Evolutionary conservation across 2,113 vertebrate species (phyloP).

Genomic region (Eleginops maclovinus): DNA sequence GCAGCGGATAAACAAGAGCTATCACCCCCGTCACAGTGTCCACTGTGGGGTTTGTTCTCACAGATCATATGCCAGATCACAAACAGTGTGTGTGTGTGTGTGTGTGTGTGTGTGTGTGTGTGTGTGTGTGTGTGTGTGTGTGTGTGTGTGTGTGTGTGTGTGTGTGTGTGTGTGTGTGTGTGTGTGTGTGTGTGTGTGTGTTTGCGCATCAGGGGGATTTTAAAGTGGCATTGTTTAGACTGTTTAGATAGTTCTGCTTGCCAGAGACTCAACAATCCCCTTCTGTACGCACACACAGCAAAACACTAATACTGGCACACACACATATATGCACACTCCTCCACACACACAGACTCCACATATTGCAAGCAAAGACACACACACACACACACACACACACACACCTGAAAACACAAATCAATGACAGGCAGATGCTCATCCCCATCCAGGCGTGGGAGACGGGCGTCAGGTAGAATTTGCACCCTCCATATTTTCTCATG

Average conservation of each 20-base stretch:
- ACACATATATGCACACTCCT: constrained; percentile 8
- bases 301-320: constrained; percentile 17
- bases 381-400: constrained; percentile 6
- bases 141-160: constrained; percentile 8
- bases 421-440: constrained; percentile 41
- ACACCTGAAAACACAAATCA: background rate
- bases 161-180: constrained; percentile 25
- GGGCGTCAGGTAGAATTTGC: constrained; percentile 49
- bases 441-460: constrained; percentile 43
- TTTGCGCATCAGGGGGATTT: constrained; percentile 39
- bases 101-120: constrained; percentile 9
- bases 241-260: constrained; percentile 65
- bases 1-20: constrained; percentile 69
- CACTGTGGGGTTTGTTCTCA: constrained; percentile 73
- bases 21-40: constrained; percentile 64
- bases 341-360: constrained; percentile 8
- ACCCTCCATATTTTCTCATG: constrained; percentile 54
- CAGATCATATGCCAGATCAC: constrained; percentile 70
- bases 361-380: constrained; percentile 16
- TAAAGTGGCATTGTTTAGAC: constrained; percentile 67
- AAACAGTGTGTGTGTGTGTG: constrained; percentile 48
- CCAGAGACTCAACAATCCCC: constrained; percentile 57
- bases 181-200: constrained; percentile 28
- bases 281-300: constrained; percentile 21
- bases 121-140: constrained; percentile 23